Conservation (phyloP, 2,888 invertebrate genomes). For the Agapostemon virescens region DNA sequence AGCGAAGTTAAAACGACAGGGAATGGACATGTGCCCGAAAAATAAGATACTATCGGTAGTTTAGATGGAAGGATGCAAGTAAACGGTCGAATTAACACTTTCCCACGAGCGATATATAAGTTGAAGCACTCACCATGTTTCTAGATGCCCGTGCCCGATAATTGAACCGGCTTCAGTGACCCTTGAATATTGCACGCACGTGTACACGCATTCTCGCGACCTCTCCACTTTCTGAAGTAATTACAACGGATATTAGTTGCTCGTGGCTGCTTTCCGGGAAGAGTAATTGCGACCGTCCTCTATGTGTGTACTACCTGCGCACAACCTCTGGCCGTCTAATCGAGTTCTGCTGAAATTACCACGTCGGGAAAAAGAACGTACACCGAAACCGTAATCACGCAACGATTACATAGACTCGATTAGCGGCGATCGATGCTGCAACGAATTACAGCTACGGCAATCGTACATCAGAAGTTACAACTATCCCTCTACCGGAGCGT, state of each 20-base stretch:
- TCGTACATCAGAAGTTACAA: background rate
- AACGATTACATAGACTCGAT: slow-evolving; percentile 25
- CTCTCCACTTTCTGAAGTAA: slow-evolving; percentile 29
- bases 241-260: slow-evolving; percentile 43
- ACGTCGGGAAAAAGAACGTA: slow-evolving; percentile 2
- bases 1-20: too few relatives aligned
- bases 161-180: slow-evolving; percentile 4
- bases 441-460: slow-evolving; percentile 13
- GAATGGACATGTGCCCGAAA: too few relatives aligned
- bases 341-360: slow-evolving; percentile 34
- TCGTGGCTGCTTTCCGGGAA: slow-evolving; percentile 14
- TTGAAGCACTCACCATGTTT: background rate
- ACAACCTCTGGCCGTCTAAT: slow-evolving; percentile 25
- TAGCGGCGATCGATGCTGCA: background rate
- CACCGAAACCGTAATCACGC: slow-evolving; percentile 28
- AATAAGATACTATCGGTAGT: background rate
- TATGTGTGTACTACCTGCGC: background rate
- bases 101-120: background rate
- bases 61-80: too few relatives aligned
- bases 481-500: background rate
- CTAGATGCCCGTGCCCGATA: background rate
- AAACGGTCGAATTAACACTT: background rate
- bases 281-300: slow-evolving; percentile 38
- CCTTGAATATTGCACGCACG: slow-evolving; percentile 21
- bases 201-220: slow-evolving; percentile 16